Base-by-base conservation (phyloP, 2,797 vertebrate species). In the Sebastiscus albofasciatus region DNA sequence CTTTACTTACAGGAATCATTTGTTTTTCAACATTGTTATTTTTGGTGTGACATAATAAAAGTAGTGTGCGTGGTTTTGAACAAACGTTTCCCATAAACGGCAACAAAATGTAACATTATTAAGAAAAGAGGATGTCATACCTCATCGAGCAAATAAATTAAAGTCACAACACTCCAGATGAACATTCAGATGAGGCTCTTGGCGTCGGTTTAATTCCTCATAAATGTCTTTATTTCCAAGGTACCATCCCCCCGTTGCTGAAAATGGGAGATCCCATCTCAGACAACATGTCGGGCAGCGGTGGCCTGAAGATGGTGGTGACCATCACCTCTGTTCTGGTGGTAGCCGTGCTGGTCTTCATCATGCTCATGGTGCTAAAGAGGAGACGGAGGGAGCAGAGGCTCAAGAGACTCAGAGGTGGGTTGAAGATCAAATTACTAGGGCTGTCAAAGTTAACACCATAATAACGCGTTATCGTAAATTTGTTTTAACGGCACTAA, bases 291-390 rank as follows among this genome's bases (percentile, higher is more conserved):
- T 97, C 97, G 1, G 97, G 96, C 94, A 99, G 97, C 3, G 96
- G 97, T 72, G 98, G 98, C 20, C 96, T 99, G 69, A 99, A 99
- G 95, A 99, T 99, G 97, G 96, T 99, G 95, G 97, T 99, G 93
- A 99, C 98, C 88, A 97, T 99, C 91, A 99, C 98, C 81, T 98
- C 97, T 55, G 95, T 99, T 90, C 93, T 99, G 79, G 96, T 99
- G 72, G 97, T 97, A 3, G 96, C 97, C 36, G 92, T 98, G 24
- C 93, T 99, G 92, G 97, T 98, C 66, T 99, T 98, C 49, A 98
- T 97, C 79, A 96, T 99, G 92, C 95, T 99, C 11, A 95, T 99
- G 93, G 94, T 99, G 18, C 95, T 99, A 71, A 95, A 98, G 90
- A 96, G 98, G 81, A 96, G 99, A 79, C 93, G 99, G 85, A 96